Evolutionary conservation across 2,797 vertebrate species (phyloP), one percentile per base, ranked within the genome.

Genomic region (Picus viridis): DNA sequence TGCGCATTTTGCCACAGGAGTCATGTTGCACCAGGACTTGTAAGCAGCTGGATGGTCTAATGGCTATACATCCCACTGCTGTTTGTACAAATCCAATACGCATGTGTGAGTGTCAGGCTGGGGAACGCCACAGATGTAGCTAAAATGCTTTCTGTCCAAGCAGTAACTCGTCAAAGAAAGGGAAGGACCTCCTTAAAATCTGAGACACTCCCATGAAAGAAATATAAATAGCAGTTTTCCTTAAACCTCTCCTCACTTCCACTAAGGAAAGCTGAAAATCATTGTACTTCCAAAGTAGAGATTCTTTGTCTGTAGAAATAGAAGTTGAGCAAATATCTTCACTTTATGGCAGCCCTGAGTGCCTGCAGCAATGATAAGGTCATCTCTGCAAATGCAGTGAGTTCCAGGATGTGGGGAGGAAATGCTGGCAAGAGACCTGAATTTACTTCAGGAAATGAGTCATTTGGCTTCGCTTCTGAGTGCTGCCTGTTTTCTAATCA

Each of bases 371-470:
- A 26, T 16, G 53, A n/a, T 0, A 7, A 61, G 3, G 3, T 78
- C 34, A 13, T 12, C 20, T 41, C 30, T 32, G 64, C 18, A 41
- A 19, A 43, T 0, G 0, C 20, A 39, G 61, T 14, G 63, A 34
- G 26, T 12, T 92, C 36, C 23, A 89, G 83, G 73, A n/a, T 11
- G 89, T 47, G 92, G 63, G 10, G 24, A 86, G 76, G 87, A 94
- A 94, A 81, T 34, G 7, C 23, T 4, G 0, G 23, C 18, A 22
- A 24, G 24, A 57, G 61, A 18, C 8, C 24, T 68, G 49, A 54
- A 59, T 69, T 74, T 56, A 14, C 43, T 90, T 20, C 51, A 12
- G 16, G 85, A 88, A 86, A 81, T 93, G 79, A 94, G 61, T 91
- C 67, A 92, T 83, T 89, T 23, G 22, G 49, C 74, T 83, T 69